phyloP scores from a whole-genome alignment of 2,113 vertebrate genomes.

The Oryzias curvinotus region DNA sequence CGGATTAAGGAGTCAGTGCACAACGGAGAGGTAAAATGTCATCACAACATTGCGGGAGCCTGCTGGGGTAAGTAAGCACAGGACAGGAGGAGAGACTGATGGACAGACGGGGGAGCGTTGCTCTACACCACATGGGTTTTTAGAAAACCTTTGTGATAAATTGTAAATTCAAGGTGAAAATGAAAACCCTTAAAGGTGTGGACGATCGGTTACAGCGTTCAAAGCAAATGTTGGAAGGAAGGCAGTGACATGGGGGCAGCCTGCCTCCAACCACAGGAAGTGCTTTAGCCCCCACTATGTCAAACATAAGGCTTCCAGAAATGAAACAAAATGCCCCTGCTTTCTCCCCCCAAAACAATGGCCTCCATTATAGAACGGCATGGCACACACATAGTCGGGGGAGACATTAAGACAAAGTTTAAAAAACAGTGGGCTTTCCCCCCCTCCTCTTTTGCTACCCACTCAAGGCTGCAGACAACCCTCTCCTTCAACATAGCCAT shows the following conservation, averaged over 20 bases:
- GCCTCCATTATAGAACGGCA: conserved; percentile 80
- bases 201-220: conserved; percentile 1
- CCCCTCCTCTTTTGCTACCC: conserved; percentile 21
- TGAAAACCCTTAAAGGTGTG: conserved; percentile 27
- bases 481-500: conserved; percentile 46
- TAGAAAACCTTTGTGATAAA: no score
- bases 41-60: conserved; percentile 30
- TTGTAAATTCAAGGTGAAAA: no score
- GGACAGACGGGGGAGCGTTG: conserved; percentile 23
- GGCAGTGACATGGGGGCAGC: conserved; percentile 41
- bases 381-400: conserved; percentile 78
- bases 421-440: conserved; percentile 67
- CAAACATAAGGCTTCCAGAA: conserved; percentile 88
- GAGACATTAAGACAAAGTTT: conserved; percentile 85
- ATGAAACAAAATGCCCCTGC: conserved; percentile 86
- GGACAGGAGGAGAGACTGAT: conserved; percentile 3
- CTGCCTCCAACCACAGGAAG: conserved; percentile 63
- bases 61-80: background rate
- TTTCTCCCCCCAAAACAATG: conserved; percentile 83
- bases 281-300: conserved; percentile 73
- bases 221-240: conserved; percentile 31
- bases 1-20: conserved; percentile 61
- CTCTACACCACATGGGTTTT: background rate
- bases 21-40: conserved; percentile 63
- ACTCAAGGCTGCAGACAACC: conserved; percentile 37